Evolutionary conservation across 1,140 invertebrate species (phyloP), one percentile per base, ranked within the genome.

Genomic region (Conopomorpha cramerella): DNA sequence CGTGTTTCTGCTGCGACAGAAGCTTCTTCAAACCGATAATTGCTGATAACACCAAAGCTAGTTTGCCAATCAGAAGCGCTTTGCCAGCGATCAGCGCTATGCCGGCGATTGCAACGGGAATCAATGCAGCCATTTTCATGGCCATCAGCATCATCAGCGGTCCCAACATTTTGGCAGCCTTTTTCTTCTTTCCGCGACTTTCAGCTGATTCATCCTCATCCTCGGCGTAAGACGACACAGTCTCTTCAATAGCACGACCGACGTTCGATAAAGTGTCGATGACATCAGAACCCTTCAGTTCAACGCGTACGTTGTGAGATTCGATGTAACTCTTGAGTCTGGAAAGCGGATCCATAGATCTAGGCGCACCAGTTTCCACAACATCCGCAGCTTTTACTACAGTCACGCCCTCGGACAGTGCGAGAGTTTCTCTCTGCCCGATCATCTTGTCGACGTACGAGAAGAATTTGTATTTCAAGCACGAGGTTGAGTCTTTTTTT

Each of bases 391-490:
- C 88, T 56, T 87, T 87, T n/a, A 91, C 86, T 7, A 92, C 86
- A 2, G 89, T 90, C 11, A 92, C 87, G 13, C 89, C 89, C 42
- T 92, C 89, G 36, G 87, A 86, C 10, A 92, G 59, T 1, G 85
- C 84, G 51, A 90, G 90, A 31, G 82, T 83, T 45, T 91, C 89
- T 63, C 88, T 90, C 45, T 87, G 83, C 1, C 83, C 82, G 13
- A 91, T 72, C 78, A 89, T 86, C 60, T 91, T 90, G 68, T 92
- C 90, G 16, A 91, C 86, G 63, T 86, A 90, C 0, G 87, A 85
- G 74, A 91, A 90, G 43, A 92, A 81, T 59, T 91, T 92, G 77
- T 90, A 89, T 62, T 91, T 92, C 41, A 92, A 81, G 58, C 90
- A 92, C 61, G 84, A 85, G 17, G 88, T 83, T 1, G 89, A 89